Conservation (phyloP, 2,888 invertebrate genomes). For the Microchrysa polita region DNA sequence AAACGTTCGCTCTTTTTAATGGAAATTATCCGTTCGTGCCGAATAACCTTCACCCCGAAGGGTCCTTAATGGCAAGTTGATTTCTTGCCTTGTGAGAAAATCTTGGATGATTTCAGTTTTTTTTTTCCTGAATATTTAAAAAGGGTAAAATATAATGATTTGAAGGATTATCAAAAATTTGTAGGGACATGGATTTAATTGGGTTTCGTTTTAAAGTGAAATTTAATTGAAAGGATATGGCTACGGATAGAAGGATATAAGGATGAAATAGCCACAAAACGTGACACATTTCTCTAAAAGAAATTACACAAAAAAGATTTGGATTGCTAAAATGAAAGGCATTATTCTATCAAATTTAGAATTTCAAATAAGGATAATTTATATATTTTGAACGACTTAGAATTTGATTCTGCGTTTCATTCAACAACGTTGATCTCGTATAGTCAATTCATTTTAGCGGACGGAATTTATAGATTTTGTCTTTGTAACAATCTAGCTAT, state of each 20-base stretch:
- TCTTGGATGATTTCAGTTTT: conserved; percentile 24
- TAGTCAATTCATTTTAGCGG: no score
- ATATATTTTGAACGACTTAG: no score
- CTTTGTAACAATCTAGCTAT: no score
- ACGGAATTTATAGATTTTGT: no score
- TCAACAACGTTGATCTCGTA: no score
- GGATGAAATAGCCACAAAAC: no score
- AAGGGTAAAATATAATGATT: conserved; percentile 35
- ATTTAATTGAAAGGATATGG: background rate
- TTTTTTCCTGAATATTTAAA: conserved; percentile 8
- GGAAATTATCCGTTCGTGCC: conserved; percentile 41
- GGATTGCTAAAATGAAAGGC: no score
- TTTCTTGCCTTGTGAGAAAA: conserved; percentile 39
- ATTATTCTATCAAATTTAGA: no score
- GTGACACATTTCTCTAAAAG: no score
- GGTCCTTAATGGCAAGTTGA: background rate
- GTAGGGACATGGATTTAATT: background rate
- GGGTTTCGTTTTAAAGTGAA: conserved; percentile 7
- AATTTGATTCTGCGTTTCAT: no score
- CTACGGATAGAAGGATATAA: background rate
- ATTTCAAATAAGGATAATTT: no score
- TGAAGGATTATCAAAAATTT: conserved; percentile 21
- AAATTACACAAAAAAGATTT: no score
- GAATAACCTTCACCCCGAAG: conserved; percentile 30
- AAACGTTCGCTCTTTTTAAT: conserved; percentile 20